Evolutionary conservation across 2,113 vertebrate species (phyloP).

Genomic region (Procavia capensis): DNA sequence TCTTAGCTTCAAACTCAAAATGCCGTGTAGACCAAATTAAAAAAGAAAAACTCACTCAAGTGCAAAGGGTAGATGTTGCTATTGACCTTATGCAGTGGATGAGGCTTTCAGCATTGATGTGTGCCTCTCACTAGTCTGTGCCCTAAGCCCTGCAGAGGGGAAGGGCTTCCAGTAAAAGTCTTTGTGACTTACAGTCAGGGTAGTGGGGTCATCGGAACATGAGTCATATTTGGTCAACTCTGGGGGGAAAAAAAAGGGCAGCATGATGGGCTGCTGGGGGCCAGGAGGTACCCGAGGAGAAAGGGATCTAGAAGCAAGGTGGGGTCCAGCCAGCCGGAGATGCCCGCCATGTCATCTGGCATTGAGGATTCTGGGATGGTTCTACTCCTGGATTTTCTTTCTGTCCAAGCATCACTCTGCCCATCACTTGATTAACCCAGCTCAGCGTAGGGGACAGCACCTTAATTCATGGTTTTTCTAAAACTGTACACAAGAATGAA

Average conservation of each 20-base stretch:
- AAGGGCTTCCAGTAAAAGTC: background rate
- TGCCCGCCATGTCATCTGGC: background rate
- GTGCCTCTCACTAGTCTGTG: background rate
- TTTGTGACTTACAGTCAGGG: rapidly evolving
- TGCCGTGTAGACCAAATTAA: background rate
- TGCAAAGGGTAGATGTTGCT: background rate
- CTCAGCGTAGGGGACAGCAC: background rate
- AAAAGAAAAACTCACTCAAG: background rate
- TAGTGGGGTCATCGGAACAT: background rate
- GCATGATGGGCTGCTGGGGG: background rate
- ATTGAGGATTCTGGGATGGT: background rate
- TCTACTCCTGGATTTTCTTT: background rate
- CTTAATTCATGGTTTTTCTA: no score
- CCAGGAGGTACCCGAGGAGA: background rate
- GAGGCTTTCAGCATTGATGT: rapidly evolving
- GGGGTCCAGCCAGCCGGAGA: background rate
- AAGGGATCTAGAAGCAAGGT: background rate
- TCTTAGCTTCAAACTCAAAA: conserved; percentile 3
- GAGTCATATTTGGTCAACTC: background rate
- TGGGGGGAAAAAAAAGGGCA: background rate
- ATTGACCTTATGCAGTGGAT: background rate
- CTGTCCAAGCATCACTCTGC: rapidly evolving
- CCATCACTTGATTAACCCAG: background rate
- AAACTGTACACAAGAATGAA: background rate
- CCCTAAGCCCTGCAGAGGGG: background rate